Percentiles rank a stretch among this genome's conserved stretches.
These are phyloP conservation scores for Mionectes olivaceus DNA, from an alignment of 2,797 vertebrate genomes.

Conservation along the genomic window DNA sequence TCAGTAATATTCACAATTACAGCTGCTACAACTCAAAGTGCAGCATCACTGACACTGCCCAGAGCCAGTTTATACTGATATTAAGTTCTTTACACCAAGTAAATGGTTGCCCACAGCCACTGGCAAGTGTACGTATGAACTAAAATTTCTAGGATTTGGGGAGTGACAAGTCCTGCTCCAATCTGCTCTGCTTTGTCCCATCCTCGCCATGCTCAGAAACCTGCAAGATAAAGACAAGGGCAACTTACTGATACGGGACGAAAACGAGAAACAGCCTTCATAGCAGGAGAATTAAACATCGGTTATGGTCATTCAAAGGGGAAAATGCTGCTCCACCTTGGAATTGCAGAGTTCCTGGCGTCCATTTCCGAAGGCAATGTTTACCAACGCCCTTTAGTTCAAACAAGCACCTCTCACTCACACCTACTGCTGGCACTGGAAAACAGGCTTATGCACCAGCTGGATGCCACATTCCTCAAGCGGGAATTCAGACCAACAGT, in stretches of 20 bases:
- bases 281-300: neutral
- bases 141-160: slow-evolving; percentile 89
- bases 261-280: slow-evolving; percentile 34
- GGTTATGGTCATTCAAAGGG: slow-evolving; percentile 48
- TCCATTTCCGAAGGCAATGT: neutral
- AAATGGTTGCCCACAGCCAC: slow-evolving; percentile 89
- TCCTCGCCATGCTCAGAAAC: slow-evolving; percentile 88
- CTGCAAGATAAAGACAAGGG: slow-evolving; percentile 80
- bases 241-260: slow-evolving; percentile 61
- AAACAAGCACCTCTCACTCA: neutral
- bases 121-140: slow-evolving; percentile 88
- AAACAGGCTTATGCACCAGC: neutral
- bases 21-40: slow-evolving; percentile 82
- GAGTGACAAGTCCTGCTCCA: slow-evolving; percentile 91
- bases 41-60: slow-evolving; percentile 78
- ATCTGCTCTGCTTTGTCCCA: slow-evolving; percentile 88
- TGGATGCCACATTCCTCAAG: slow-evolving; percentile 9
- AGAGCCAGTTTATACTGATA: slow-evolving; percentile 86
- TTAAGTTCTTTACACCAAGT: slow-evolving; percentile 89
- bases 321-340: slow-evolving; percentile 13
- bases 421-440: neutral
- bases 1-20: slow-evolving; percentile 88
- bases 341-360: neutral
- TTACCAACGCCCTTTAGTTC: neutral
- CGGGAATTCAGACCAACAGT: neutral